Evolutionary conservation across 2,113 vertebrate genomes (phyloP).

Genomic region (Peromyscus polionotus): DNA sequence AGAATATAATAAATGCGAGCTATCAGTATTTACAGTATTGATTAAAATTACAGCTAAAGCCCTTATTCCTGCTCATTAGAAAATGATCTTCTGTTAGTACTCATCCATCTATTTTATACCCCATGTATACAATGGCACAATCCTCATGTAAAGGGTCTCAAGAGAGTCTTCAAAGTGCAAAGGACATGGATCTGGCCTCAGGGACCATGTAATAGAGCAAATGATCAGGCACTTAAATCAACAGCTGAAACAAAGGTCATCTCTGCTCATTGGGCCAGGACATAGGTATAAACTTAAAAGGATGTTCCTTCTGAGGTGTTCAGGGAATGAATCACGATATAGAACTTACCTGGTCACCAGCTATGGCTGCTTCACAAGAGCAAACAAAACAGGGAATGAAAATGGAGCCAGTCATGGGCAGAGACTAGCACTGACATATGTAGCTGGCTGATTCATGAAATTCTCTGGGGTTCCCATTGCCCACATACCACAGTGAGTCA

Average conservation of each 20-base stretch:
- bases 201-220: not conserved
- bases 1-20: conserved; percentile 32
- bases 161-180: conserved; percentile 1
- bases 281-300: not conserved
- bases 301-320: not conserved
- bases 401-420: not conserved
- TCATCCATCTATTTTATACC: not conserved
- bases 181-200: not conserved
- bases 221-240: not conserved
- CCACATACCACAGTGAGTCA: conserved; percentile 62
- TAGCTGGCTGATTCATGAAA: conserved; percentile 52
- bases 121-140: not conserved
- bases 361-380: conserved; percentile 27
- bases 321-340: not conserved
- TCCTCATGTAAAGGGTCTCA: not conserved
- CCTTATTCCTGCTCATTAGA: not conserved
- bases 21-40: conserved; percentile 1
- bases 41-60: not conserved
- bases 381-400: not conserved
- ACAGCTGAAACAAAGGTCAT: not conserved
- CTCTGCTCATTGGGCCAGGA: not conserved
- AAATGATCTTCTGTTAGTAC: not conserved
- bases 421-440: not conserved
- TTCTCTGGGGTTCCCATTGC: conserved; percentile 18
- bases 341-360: conserved; percentile 29